Conservation (phyloP, 2,113 vertebrate genomes). For the Laticauda colubrina region DNA sequence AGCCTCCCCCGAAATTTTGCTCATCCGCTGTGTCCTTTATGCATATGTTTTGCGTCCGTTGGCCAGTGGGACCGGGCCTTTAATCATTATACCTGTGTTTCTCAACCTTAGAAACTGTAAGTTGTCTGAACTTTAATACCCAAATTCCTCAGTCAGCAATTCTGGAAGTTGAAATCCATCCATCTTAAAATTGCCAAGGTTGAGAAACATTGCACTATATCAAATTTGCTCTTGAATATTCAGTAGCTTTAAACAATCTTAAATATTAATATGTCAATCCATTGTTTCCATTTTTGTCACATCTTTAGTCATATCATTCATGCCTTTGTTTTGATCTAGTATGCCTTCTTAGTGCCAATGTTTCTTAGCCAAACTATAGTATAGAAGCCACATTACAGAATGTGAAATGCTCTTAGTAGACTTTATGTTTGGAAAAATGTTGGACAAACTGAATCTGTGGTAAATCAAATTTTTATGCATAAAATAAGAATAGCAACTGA, state of each 20-base stretch:
- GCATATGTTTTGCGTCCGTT: too few species aligned
- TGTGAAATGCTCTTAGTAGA: background rate
- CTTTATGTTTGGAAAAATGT: background rate
- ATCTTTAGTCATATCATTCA: background rate
- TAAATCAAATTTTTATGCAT: background rate
- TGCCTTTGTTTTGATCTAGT: background rate
- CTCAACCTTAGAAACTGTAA: background rate
- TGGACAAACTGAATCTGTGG: background rate
- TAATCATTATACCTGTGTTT: background rate
- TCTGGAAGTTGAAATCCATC: background rate
- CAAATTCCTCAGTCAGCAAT: background rate
- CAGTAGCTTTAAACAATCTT: background rate
- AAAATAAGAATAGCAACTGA: background rate
- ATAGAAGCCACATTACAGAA: background rate
- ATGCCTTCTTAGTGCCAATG: background rate
- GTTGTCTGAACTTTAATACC: background rate
- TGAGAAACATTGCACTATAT: background rate
- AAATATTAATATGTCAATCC: background rate
- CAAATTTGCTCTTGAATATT: background rate
- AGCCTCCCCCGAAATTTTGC: too few species aligned
- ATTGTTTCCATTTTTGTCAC: background rate
- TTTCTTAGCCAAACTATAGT: background rate
- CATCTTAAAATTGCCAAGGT: background rate
- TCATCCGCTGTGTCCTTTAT: too few species aligned
- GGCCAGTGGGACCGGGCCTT: too few species aligned